phyloP scores from a whole-genome alignment of 2,113 vertebrate genomes.

The Rousettus leschenaultii region DNA sequence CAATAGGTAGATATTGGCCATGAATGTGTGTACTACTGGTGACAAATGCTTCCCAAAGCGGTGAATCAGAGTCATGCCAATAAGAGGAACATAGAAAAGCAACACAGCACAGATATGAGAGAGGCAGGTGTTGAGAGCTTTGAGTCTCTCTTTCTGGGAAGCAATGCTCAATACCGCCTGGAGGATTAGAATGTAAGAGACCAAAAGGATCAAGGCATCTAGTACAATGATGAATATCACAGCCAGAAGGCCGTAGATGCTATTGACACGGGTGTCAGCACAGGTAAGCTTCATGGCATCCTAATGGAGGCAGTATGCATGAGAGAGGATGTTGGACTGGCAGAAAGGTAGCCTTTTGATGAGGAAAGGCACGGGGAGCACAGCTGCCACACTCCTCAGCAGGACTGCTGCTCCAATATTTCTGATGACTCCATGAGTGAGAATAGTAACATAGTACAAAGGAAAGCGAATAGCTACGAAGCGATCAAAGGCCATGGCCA shows the following conservation, averaged over 20 bases:
- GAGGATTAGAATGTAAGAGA: conserved; percentile 29
- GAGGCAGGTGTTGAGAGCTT: not conserved
- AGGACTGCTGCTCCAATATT: not conserved
- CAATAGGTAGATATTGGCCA: conserved; percentile 39
- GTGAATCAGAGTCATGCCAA: conserved; percentile 9
- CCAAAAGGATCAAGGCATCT: conserved; percentile 5
- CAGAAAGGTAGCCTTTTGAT: conserved; percentile 40
- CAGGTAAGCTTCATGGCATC: conserved; percentile 51
- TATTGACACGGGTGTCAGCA: not conserved
- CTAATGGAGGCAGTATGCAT: conserved; percentile 66
- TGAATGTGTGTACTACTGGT: not conserved
- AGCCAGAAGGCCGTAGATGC: accelerated
- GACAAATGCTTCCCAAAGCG: not conserved
- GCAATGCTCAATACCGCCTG: not conserved
- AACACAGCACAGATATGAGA: conserved; percentile 47
- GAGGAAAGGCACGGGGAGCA: not conserved
- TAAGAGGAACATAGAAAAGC: conserved; percentile 4
- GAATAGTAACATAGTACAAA: not conserved
- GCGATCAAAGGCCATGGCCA: conserved; percentile 56
- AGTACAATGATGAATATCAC: conserved; percentile 28
- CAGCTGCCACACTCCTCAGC: accelerated
- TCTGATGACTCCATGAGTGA: not conserved
- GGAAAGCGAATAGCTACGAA: conserved; percentile 32
- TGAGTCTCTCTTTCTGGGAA: not conserved
- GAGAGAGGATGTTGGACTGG: not conserved